Conservation (phyloP, 2,113 vertebrate species). For the Polypterus bichir region DNA sequence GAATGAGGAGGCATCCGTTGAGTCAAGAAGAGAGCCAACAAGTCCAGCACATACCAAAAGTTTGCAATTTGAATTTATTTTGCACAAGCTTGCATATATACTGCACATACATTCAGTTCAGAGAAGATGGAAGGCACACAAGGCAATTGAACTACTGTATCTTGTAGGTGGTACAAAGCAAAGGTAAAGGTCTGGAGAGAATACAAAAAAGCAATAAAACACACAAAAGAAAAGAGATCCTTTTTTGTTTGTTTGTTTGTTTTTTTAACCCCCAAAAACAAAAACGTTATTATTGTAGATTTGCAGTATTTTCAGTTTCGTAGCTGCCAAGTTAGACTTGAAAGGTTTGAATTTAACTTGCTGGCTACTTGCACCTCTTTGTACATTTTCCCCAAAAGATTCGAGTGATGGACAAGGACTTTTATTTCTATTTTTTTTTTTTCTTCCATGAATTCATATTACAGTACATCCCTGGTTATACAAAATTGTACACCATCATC, state of each 20-base stretch:
- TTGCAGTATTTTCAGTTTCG: conserved; percentile 61
- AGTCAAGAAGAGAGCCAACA: too few relatives aligned
- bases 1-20: too few relatives aligned
- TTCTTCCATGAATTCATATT: conserved; percentile 78
- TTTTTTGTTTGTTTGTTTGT: conserved; percentile 37
- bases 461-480: conserved; percentile 89
- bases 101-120: conserved; percentile 98
- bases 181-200: conserved; percentile 74
- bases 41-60: conserved; percentile 39
- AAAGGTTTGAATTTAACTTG: conserved; percentile 57
- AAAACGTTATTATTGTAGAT: conserved; percentile 58
- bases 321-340: conserved; percentile 73
- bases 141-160: conserved; percentile 89
- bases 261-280: conserved; percentile 39
- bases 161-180: conserved; percentile 81
- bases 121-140: conserved; percentile 93
- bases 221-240: conserved; percentile 62
- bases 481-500: conserved; percentile 87
- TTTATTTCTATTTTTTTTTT: conserved; percentile 53
- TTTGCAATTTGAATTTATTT: conserved; percentile 92
- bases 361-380: conserved; percentile 70
- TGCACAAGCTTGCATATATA: conserved; percentile 99
- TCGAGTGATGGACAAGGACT: conserved; percentile 55
- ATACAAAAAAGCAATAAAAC: conserved; percentile 72
- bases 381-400: conserved; percentile 6